Percentiles rank a stretch among this genome's conserved stretches.
Evolutionary conservation across 2,113 vertebrate species (phyloP).

Genomic region (Anhinga rufa): DNA sequence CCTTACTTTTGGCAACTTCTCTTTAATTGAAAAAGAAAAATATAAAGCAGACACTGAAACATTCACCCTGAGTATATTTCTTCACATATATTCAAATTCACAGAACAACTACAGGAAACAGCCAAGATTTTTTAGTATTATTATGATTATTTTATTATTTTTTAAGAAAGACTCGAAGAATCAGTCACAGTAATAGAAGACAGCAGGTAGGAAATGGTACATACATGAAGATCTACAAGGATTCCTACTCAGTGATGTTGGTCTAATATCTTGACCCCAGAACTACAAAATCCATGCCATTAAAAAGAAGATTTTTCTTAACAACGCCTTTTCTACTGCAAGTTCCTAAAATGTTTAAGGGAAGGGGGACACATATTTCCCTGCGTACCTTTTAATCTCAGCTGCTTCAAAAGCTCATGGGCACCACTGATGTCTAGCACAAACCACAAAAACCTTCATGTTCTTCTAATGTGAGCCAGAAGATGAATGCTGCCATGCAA

Average conservation of each 20-base stretch:
- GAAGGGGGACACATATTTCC: neutral
- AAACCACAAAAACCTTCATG: neutral
- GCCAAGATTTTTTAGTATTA: neutral
- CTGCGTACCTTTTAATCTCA: neutral
- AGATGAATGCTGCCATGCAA: neutral
- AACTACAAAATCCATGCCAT: neutral
- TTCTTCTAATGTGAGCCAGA: neutral
- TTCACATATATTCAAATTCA: neutral
- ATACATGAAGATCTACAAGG: neutral
- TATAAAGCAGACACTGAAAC: neutral
- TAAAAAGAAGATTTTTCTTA: neutral
- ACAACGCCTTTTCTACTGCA: neutral
- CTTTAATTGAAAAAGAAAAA: neutral
- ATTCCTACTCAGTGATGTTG: neutral
- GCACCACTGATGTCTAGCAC: neutral
- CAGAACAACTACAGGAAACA: neutral
- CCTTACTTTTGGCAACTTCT: neutral
- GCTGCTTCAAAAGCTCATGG: neutral
- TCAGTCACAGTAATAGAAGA: neutral
- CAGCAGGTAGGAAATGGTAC: neutral
- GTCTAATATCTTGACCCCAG: neutral
- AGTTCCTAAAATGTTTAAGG: neutral
- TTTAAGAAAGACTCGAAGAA: neutral
- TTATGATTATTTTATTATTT: neutral
- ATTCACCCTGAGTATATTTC: neutral